Evolutionary conservation across 2,797 vertebrate species (phyloP).

Genomic region (Lepilemur septentrionalis): DNA sequence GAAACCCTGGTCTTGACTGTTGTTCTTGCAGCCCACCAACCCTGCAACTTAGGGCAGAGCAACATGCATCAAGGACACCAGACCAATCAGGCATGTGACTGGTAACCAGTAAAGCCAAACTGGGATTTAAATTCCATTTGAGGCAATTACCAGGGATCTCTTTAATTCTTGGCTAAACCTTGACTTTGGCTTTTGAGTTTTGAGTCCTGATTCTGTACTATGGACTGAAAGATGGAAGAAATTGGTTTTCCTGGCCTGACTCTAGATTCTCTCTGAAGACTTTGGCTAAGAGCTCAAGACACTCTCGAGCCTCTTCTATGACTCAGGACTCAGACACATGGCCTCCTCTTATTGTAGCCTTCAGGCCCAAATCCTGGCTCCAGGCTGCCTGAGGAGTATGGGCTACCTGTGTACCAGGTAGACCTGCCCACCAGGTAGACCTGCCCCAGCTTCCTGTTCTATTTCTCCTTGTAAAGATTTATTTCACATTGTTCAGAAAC

Average conservation of each 20-base stretch:
- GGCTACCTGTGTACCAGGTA: neutral
- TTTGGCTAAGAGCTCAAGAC: neutral
- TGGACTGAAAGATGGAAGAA: neutral
- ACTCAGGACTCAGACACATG: neutral
- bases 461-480: neutral
- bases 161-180: neutral
- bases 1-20: neutral
- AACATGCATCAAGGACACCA: neutral
- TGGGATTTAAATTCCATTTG: neutral
- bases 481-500: neutral
- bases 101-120: neutral
- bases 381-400: neutral
- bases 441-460: neutral
- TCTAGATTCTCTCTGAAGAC: neutral
- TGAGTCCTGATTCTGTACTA: neutral
- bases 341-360: neutral
- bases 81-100: neutral
- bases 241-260: neutral
- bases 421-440: no score
- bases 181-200: neutral
- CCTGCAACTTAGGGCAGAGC: neutral
- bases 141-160: neutral
- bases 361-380: neutral
- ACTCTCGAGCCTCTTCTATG: neutral
- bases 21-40: neutral